Percentiles rank a stretch among this genome's conserved stretches.
Conservation (phyloP, 2,113 vertebrate species). For the Entelurus aequoreus region DNA sequence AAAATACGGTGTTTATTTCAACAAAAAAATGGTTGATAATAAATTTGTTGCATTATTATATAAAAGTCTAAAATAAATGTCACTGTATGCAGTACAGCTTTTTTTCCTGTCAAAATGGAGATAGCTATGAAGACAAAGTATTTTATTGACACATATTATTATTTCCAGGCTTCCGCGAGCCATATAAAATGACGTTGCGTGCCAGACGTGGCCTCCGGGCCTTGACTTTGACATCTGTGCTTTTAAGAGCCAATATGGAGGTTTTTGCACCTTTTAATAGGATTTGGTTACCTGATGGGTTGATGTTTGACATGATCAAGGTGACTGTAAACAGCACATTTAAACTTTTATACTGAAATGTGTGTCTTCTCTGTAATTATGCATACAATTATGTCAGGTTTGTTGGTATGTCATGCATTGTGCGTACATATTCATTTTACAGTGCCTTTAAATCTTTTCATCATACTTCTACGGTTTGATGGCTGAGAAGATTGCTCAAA, state of each 20-base stretch:
- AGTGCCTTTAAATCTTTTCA: background rate
- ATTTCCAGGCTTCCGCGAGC: no score
- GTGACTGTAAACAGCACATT: background rate
- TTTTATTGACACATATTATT: no score
- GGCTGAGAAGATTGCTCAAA: background rate
- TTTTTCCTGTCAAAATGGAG: no score
- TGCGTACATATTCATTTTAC: background rate
- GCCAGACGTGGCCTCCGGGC: no score
- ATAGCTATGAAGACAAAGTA: no score
- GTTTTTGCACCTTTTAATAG: constrained; percentile 7
- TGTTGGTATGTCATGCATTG: background rate
- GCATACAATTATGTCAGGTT: constrained; percentile 1
- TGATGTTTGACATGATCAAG: background rate
- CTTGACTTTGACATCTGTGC: no score
- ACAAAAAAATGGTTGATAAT: no score
- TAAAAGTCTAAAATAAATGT: no score
- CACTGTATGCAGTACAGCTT: no score
- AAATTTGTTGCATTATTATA: no score
- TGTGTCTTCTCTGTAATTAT: constrained; percentile 7
- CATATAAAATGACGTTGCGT: no score
- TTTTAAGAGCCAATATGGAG: background rate
- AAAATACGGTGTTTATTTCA: no score
- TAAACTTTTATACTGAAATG: constrained; percentile 2
- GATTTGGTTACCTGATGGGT: background rate
- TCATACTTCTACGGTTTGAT: background rate